Evolutionary conservation across 2,888 invertebrate genomes (phyloP), one percentile per base, ranked within the genome.

Genomic region (Plagiodera versicolora): DNA sequence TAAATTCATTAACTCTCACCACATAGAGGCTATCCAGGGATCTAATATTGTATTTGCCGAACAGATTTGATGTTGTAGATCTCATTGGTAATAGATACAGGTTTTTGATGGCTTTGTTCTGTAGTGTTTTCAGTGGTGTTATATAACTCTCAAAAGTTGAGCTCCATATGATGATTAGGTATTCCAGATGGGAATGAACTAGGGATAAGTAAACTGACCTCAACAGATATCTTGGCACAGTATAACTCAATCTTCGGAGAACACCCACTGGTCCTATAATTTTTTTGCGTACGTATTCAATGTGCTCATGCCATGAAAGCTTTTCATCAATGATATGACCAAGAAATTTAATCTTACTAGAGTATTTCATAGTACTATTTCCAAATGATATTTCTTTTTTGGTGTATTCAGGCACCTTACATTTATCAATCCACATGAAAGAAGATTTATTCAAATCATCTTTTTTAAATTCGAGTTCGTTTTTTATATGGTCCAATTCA

Each of bases 1-100:
- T 35, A 18, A 51, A 51, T 39, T 51, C 19, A 51, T 51, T 39
- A 35, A 39, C 51, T 35, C 39, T 51, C 51, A 39, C 51, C 51
- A 51, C 51, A 51, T 51, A 51, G 6, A 51, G 51, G 39, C 5
- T 51, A 32, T 51, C 39, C 39, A 39, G 39, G 39, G 39, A 39
- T 39, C 39, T 39, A n/a, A 39, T 39, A 39, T 39, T 39, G 39
- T 39, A 39, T 39, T 39, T 39, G 39, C 32, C 11, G 32, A 32
- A 10, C 11, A 10, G 32, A 32, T 32, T 32, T 32, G 32, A 32
- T 32, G 9, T 28, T 28, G 32, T 32, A 32, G 32, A 32, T 32
- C 32, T 32, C 32, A 32, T 32, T 32, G 32, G 32, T 32, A 32
- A 32, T 32, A 10, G 10, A 32, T 28, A 28, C 28, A 28, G 16